These are phyloP conservation scores for Felis chaus DNA, from an alignment of 2,113 vertebrate species.

Conservation along the genomic window DNA sequence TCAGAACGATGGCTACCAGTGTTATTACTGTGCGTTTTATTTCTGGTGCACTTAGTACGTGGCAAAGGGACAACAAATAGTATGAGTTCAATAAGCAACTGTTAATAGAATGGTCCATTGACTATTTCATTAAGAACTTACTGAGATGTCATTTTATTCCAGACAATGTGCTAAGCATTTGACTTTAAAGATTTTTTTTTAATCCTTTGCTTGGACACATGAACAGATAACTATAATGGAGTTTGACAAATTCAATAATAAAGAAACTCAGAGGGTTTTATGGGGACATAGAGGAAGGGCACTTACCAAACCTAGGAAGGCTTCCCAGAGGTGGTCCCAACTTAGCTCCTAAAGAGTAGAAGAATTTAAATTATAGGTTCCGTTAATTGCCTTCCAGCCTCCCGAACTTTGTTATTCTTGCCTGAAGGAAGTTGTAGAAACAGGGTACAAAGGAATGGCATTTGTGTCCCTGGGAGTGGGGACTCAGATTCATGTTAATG, in stretches of 20 bases:
- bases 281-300: neutral
- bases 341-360: neutral
- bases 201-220: neutral
- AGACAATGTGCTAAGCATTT: neutral
- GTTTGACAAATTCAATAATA: neutral
- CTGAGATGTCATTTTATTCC: slow-evolving; percentile 37
- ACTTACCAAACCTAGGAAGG: slow-evolving; percentile 31
- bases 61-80: neutral
- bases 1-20: neutral
- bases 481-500: neutral
- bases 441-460: neutral
- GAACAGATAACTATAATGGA: neutral
- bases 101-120: slow-evolving; percentile 28
- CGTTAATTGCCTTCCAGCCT: neutral
- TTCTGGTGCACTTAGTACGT: neutral
- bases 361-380: neutral
- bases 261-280: neutral
- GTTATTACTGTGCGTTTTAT: neutral
- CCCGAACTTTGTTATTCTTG: neutral
- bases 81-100: neutral
- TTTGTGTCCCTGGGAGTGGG: neutral
- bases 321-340: slow-evolving; percentile 9
- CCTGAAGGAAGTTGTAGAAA: neutral
- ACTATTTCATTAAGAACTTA: slow-evolving; percentile 53
- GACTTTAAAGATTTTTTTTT: slow-evolving; percentile 38